phyloP scores from a whole-genome alignment of 2,797 vertebrate genomes.

The Hybognathus amarus region DNA sequence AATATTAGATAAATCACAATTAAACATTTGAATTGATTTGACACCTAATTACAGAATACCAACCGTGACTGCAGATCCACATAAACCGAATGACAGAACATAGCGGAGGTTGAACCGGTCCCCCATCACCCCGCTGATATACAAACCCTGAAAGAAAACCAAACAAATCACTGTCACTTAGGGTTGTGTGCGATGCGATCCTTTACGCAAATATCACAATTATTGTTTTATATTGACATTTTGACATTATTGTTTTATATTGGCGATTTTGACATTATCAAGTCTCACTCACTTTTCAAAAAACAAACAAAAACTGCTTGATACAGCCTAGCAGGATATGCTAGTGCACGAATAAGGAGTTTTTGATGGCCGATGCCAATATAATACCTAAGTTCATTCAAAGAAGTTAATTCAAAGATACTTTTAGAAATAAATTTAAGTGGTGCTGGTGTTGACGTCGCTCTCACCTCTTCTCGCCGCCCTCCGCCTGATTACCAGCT shows the following conservation, averaged over 20 bases:
- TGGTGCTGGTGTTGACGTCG: no score
- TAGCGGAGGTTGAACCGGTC: constrained; percentile 93
- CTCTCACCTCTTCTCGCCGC: no score
- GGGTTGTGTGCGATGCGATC: neutral
- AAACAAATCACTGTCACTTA: neutral
- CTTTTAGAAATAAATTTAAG: no score
- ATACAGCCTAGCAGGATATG: no score
- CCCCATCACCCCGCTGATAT: constrained; percentile 90
- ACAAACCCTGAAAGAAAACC: constrained; percentile 83
- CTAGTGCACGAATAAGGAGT: no score
- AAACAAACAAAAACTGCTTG: no score
- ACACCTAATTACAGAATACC: constrained; percentile 3
- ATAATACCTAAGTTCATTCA: no score
- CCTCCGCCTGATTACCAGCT: no score
- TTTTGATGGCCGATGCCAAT: no score
- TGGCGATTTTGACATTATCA: neutral
- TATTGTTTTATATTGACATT: neutral
- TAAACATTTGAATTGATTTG: neutral
- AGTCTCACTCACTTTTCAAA: no score
- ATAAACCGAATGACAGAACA: constrained; percentile 92
- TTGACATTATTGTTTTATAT: neutral
- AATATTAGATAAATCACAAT: neutral
- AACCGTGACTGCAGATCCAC: constrained; percentile 90
- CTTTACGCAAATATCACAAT: no score
- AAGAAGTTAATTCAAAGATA: no score